phyloP scores from a whole-genome alignment of 2,888 invertebrate species.

The Holacanthella duospinosa region DNA sequence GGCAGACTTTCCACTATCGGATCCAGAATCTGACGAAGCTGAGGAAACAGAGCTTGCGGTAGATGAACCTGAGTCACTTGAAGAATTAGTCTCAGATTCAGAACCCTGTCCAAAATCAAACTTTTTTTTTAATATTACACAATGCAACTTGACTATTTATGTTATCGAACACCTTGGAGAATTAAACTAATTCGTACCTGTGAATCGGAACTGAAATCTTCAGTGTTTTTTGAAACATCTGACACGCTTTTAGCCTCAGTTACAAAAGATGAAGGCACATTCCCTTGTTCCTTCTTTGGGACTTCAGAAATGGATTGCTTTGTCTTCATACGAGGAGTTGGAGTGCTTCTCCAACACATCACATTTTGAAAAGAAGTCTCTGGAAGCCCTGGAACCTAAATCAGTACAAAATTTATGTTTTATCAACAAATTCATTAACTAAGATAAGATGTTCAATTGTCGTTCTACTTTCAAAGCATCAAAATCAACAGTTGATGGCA shows the following conservation, averaged over 20 bases:
- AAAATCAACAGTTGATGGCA: conserved; percentile 57
- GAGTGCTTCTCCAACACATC: neutral
- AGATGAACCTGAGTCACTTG: neutral
- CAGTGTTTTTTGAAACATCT: neutral
- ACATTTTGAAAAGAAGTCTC: neutral
- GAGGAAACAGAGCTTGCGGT: conserved; percentile 17
- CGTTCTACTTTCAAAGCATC: conserved; percentile 52
- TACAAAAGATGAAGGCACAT: neutral
- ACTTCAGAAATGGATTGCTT: neutral
- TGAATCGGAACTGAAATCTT: neutral
- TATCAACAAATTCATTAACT: too few relatives aligned
- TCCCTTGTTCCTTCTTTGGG: neutral
- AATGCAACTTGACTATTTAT: too few relatives aligned
- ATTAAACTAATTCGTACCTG: too few relatives aligned
- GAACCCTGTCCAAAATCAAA: conserved; percentile 45
- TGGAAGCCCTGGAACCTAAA: neutral
- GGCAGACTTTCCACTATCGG: conserved; percentile 29
- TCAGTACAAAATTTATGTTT: neutral
- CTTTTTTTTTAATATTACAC: too few relatives aligned
- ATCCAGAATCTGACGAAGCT: conserved; percentile 28
- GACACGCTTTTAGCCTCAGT: neutral
- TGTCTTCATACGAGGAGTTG: neutral
- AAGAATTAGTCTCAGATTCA: conserved; percentile 37
- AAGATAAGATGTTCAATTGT: too few relatives aligned
- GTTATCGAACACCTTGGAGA: too few relatives aligned